These are phyloP conservation scores for Vespertilio murinus DNA, from an alignment of 2,797 vertebrate genomes.

Conservation along the genomic window DNA sequence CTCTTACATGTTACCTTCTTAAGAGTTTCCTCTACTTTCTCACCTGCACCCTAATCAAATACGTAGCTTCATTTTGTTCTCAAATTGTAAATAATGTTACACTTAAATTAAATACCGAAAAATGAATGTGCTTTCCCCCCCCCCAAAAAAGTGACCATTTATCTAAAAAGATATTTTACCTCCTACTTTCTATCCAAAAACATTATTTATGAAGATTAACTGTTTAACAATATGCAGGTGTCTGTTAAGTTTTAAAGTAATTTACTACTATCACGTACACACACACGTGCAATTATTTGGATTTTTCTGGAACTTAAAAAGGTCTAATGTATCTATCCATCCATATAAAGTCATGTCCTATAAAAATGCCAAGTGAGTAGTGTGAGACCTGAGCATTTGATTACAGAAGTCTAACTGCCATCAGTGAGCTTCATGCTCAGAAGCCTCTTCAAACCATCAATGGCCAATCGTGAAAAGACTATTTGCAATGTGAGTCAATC, in stretches of 20 bases:
- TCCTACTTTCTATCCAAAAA: conserved; percentile 1
- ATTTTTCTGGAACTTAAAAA: conserved; percentile 21
- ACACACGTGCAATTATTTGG: neutral
- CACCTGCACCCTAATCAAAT: neutral
- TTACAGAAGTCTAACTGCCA: neutral
- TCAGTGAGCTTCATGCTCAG: neutral
- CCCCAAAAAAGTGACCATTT: neutral
- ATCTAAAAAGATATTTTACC: neutral
- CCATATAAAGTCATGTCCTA: neutral
- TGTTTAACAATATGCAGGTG: neutral
- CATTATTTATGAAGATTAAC: conserved; percentile 26
- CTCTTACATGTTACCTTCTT: neutral
- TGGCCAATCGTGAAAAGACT: neutral
- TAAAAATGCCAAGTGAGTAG: neutral
- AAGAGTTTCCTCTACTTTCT: conserved; percentile 29
- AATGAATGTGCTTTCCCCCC: neutral
- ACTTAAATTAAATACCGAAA: neutral
- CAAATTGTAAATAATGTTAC: conserved; percentile 6
- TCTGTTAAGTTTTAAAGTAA: conserved; percentile 20
- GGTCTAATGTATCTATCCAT: neutral
- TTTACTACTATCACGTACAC: neutral
- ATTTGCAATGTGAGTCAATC: neutral
- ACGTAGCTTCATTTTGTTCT: conserved; percentile 23
- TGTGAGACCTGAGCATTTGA: neutral
- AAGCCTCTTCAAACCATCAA: neutral